Evolutionary conservation across 2,888 invertebrate species (phyloP), one percentile per base, ranked within the genome.

Genomic region (Bedellia somnulentella): DNA sequence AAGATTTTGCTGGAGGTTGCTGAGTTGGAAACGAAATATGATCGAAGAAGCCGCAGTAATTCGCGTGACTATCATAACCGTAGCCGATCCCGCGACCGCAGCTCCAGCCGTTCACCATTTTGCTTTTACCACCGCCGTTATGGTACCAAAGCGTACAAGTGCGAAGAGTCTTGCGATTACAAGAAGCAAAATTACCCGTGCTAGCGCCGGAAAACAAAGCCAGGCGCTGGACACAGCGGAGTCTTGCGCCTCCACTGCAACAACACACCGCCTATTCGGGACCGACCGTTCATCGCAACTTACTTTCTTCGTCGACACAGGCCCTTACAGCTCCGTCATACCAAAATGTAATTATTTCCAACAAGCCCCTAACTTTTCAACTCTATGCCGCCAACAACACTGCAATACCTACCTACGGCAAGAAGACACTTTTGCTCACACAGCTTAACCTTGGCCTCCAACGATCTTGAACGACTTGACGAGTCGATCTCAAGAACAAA

Each of bases 91-190:
- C n/a, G n/a, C n/a, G n/a, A n/a, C n/a, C n/a, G n/a, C n/a, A n/a
- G n/a, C n/a, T n/a, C n/a, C n/a, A n/a, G n/a, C n/a, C n/a, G n/a
- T n/a, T 30, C 34, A 15, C 27, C 31, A 3, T 25, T 11, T 18
- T 38, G 38, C 17, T 36, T 27, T 14, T 38, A 34, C 23, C 38
- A 36, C 25, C 31, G 34, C 5, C 32, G 35, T 17, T 36, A 34
- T 22, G 35, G 35, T n/a, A 21, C 8, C 5, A 21, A 30, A 18
- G 37, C 35, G 11, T 18, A 28, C 24, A 29, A 25, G 24, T 36
- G 38, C 15, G 32, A 30, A 3, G 10, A 6, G 13, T 22, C 29
- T 2, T 29, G 29, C 22, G 9, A 15, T 3, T 27, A n/a, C 4
- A 15, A 15, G 8, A 3, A 27, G 4, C 17, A 24, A 5, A 18